Conservation (phyloP, 1,140 invertebrate genomes). For the Caerostris extrusa region DNA sequence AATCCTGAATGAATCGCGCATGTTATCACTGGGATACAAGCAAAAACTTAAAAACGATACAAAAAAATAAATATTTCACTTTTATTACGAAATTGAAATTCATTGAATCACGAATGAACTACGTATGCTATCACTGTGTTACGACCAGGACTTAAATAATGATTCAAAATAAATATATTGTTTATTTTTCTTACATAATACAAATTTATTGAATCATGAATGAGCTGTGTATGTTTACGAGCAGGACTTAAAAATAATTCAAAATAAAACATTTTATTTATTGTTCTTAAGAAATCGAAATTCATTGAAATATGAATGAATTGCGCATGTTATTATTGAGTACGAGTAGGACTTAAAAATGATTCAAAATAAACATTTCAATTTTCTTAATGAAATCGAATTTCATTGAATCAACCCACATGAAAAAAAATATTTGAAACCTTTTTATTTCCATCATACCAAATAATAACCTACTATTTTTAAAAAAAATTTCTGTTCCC, state of each 20-base stretch:
- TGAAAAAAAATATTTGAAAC: background rate
- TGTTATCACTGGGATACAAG: background rate
- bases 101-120: too few species aligned
- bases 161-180: too few species aligned
- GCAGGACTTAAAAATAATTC: too few species aligned
- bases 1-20: background rate
- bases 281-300: background rate
- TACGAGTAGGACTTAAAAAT: background rate
- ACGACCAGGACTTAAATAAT: too few species aligned
- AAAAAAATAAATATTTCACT: background rate
- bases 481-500: background rate
- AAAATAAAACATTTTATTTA: too few species aligned
- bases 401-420: background rate
- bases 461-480: background rate
- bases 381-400: background rate
- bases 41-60: background rate
- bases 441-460: background rate
- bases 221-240: too few species aligned
- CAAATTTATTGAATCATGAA: too few species aligned
- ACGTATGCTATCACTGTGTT: too few species aligned
- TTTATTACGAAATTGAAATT: background rate
- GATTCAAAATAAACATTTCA: background rate
- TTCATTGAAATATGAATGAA: background rate
- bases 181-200: too few species aligned
- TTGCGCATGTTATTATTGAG: background rate